Conservation (phyloP, 1,140 invertebrate genomes). For the Conus ventricosus region DNA sequence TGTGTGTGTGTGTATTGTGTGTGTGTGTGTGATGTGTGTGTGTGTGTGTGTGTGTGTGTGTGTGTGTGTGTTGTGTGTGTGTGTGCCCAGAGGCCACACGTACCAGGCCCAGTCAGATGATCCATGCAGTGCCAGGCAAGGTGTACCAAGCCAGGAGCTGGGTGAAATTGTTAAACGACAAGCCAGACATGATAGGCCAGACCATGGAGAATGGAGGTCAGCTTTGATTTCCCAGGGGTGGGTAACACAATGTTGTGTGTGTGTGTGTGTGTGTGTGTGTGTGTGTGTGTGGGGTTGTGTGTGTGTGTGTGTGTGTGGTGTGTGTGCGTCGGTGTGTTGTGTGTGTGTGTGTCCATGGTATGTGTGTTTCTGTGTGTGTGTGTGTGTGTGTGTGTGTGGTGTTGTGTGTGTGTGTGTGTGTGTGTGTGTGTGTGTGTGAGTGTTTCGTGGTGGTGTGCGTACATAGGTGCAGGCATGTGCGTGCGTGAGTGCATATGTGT, state of each 20-base stretch:
- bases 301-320: too few species aligned
- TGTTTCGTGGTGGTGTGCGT: too few species aligned
- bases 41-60: too few species aligned
- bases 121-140: background rate
- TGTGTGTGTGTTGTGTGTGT: too few species aligned
- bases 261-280: background rate
- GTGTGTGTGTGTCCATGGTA: background rate
- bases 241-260: too few species aligned
- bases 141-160: constrained; percentile 24
- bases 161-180: constrained; percentile 21
- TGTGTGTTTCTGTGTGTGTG: constrained; percentile 1
- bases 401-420: background rate
- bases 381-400: constrained; percentile 14
- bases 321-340: too few species aligned
- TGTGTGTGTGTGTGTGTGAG: too few species aligned
- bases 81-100: background rate
- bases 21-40: background rate
- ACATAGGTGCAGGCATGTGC: too few species aligned
- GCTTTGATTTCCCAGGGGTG: background rate
- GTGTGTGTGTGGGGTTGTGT: background rate
- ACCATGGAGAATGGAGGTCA: constrained; percentile 10
- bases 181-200: constrained; percentile 26
- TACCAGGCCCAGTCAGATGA: constrained; percentile 14
- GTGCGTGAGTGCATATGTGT: background rate
- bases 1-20: background rate